Base-by-base conservation (phyloP, 2,797 vertebrate genomes). In the Epinephelus malabaricus region DNA sequence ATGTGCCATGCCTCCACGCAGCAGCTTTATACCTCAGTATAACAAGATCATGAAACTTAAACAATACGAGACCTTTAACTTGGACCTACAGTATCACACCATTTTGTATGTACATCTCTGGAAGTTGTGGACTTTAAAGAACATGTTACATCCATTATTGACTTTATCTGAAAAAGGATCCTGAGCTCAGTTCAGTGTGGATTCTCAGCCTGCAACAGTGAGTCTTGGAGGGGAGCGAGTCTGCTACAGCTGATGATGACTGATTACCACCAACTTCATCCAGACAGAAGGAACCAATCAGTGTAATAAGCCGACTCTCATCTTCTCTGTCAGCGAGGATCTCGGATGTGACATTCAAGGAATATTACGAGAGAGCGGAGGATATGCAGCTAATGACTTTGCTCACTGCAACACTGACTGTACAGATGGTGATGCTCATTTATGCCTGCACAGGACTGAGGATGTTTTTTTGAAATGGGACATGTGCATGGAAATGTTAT, bases 1-100 rank as follows among this genome's bases (percentile, higher is more conserved):
- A 82, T 58, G 81, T 86, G 78, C 71, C 73, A 84, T 82, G 70
- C 58, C 62, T 81, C 40, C 13, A 47, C 45, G 30, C 61, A 68
- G 71, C 58, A 87, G 81, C 76, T 76, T 86, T 81, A 34, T 8
- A 89, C 40, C 78, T 81, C 67, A 70, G 12, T 61, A 34, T 65
- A 47, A 77, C 18, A 27, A 53, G 65, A 58, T 47, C 13, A 56
- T 65, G 18, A 13, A 58, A 73, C 49, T 5, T 5, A 53, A 62
- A 53, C 1, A 27, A 34, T 7, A 67, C 8, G 3, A 45, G 25
- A 66, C 10, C 60, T 76, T 73, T 59, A 60, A 56, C 30, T 8
- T 34, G 21, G 58, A 66, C 46, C 46, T 12, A 21, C 38, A 27
- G 53, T 60, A 49, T 76, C 5, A 1, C 15, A 40, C 9, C 10